Evolutionary conservation across 1,140 invertebrate genomes (phyloP).

Genomic region (Lysiphlebus fabarum): DNA sequence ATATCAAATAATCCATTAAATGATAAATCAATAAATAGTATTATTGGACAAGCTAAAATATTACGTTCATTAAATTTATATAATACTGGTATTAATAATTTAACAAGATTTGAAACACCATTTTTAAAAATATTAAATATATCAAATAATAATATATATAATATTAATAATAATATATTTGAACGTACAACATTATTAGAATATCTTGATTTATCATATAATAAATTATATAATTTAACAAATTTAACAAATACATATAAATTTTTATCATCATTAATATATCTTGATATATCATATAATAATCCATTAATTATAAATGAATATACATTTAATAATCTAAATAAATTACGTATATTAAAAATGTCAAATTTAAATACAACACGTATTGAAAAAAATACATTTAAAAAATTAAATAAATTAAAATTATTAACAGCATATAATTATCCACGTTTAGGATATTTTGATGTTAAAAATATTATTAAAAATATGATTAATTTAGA

Average conservation of each 20-base stretch:
- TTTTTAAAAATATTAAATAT: conserved; percentile 81
- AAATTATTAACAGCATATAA: conserved; percentile 67
- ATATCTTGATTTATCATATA: conserved; percentile 73
- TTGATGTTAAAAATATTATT: conserved; percentile 78
- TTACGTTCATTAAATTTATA: conserved; percentile 78
- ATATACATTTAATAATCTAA: conserved; percentile 69
- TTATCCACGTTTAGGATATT: conserved; percentile 74
- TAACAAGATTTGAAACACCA: conserved; percentile 78
- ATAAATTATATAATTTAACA: conserved; percentile 64
- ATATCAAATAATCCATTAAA: conserved; percentile 81
- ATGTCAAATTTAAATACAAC: conserved; percentile 69
- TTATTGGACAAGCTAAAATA: conserved; percentile 85
- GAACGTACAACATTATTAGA: conserved; percentile 76
- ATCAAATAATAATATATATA: conserved; percentile 71
- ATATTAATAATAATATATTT: conserved; percentile 66
- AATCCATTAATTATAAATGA: conserved; percentile 68
- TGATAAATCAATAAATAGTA: conserved; percentile 67
- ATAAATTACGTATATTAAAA: conserved; percentile 63
- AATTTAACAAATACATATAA: conserved; percentile 40
- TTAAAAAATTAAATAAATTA: conserved; percentile 69
- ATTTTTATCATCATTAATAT: conserved; percentile 65
- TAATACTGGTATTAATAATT: conserved; percentile 66
- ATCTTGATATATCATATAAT: conserved; percentile 76
- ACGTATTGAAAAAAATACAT: conserved; percentile 80
- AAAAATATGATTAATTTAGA: conserved; percentile 68